phyloP scores from a whole-genome alignment of 2,113 vertebrate species.

The Bubo scandiacus region DNA sequence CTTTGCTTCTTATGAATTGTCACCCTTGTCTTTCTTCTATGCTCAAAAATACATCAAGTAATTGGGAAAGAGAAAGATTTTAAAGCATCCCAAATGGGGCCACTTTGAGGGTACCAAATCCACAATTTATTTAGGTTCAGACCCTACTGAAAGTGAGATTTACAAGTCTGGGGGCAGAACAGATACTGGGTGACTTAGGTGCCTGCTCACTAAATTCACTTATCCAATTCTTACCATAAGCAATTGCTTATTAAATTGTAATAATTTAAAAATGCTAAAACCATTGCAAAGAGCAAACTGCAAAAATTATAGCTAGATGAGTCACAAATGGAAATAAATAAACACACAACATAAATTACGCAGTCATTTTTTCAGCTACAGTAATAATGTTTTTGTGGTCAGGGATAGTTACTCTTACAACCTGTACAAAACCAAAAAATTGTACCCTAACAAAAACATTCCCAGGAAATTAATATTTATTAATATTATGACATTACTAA shows the following conservation, averaged over 20 bases:
- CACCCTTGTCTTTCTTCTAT: background rate
- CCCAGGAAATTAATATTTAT: background rate
- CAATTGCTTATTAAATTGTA: background rate
- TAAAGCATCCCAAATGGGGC: background rate
- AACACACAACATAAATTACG: background rate
- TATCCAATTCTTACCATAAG: background rate
- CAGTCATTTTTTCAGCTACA: background rate
- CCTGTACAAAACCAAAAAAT: background rate
- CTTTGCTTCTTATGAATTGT: background rate
- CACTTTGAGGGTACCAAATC: background rate
- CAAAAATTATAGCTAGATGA: background rate
- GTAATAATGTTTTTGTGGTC: background rate
- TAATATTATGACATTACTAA: background rate
- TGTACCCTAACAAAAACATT: background rate
- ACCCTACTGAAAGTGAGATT: background rate
- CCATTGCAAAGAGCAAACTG: background rate
- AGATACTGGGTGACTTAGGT: background rate
- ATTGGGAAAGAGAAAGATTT: background rate
- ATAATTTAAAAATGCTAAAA: conserved; percentile 13
- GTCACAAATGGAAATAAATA: conserved; percentile 4
- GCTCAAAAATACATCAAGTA: background rate
- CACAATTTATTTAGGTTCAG: background rate
- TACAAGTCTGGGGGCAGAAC: background rate
- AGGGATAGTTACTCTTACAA: background rate
- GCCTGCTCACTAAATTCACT: background rate